These are phyloP conservation scores for Python bivittatus DNA, from an alignment of 2,113 vertebrate species.

Conservation along the genomic window DNA sequence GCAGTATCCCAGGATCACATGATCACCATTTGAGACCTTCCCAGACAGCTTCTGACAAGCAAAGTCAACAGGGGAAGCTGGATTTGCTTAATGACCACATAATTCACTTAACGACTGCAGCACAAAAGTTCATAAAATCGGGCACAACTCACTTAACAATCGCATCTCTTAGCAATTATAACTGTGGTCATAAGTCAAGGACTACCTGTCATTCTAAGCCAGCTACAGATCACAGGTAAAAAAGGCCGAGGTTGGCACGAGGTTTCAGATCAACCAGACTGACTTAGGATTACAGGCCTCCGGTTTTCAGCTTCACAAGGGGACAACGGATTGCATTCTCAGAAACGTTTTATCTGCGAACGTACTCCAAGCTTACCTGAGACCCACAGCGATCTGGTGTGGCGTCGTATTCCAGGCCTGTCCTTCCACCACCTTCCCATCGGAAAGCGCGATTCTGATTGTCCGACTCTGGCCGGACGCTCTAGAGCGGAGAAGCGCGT, in stretches of 20 bases:
- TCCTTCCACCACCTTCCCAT: conserved; percentile 63
- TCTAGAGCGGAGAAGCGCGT: conserved; percentile 59
- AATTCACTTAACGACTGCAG: too few species aligned
- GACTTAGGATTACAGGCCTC: neutral
- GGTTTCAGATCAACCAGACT: neutral
- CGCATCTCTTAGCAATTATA: too few species aligned
- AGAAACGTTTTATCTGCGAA: neutral
- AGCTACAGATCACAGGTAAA: neutral
- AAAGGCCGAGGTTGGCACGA: neutral
- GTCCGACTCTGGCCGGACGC: conserved; percentile 52
- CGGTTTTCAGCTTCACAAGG: neutral
- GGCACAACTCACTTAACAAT: too few species aligned
- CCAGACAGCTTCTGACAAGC: too few species aligned
- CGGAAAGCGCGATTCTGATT: conserved; percentile 67
- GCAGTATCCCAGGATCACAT: too few species aligned
- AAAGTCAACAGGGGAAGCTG: too few species aligned
- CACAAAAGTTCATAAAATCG: too few species aligned
- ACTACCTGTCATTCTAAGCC: too few species aligned
- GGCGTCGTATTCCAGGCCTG: conserved; percentile 77
- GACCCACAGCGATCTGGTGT: conserved; percentile 69
- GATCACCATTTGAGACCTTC: too few species aligned
- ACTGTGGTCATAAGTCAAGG: too few species aligned
- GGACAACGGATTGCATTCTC: neutral
- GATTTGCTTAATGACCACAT: too few species aligned
- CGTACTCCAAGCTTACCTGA: conserved; percentile 68